A percentile compares a stretch with the other conserved stretches of the same genome.
Conservation (phyloP, 2,797 vertebrate genomes). For the Darevskia mixta region DNA sequence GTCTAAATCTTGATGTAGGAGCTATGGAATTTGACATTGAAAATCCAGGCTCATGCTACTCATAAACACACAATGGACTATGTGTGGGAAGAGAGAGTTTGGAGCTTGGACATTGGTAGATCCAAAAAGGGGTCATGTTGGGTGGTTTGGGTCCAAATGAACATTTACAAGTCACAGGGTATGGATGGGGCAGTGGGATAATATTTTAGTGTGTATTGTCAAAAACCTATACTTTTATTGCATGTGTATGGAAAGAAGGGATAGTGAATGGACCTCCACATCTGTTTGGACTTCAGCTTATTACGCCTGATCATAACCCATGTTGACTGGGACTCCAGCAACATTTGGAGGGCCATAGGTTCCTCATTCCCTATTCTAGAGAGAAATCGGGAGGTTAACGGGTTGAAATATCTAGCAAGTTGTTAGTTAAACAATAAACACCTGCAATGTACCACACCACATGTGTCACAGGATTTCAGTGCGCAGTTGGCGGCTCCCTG, state of each 20-base stretch:
- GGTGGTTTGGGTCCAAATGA: neutral
- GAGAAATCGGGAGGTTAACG: slow-evolving; percentile 24
- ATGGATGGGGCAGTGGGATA: neutral
- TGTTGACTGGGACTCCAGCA: no score
- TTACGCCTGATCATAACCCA: no score
- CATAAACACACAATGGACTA: neutral
- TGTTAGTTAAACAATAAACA: slow-evolving; percentile 69
- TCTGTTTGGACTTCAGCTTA: no score
- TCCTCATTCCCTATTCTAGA: neutral
- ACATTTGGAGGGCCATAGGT: no score
- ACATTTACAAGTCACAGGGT: slow-evolving; percentile 23
- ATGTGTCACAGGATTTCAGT: slow-evolving; percentile 76
- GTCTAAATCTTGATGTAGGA: neutral
- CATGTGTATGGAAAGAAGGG: neutral
- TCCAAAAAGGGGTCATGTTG: no score
- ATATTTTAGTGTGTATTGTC: neutral
- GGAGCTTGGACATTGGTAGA: no score
- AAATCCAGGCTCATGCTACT: neutral
- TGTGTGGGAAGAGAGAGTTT: no score
- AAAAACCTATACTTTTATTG: slow-evolving; percentile 23
- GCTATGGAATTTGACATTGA: neutral
- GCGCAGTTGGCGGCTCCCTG: slow-evolving; percentile 69
- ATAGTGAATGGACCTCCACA: no score
- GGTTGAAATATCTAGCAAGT: slow-evolving; percentile 49
- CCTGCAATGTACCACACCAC: slow-evolving; percentile 71